Conservation (phyloP, 2,888 invertebrate genomes). For the Ephialtes manifestator region DNA sequence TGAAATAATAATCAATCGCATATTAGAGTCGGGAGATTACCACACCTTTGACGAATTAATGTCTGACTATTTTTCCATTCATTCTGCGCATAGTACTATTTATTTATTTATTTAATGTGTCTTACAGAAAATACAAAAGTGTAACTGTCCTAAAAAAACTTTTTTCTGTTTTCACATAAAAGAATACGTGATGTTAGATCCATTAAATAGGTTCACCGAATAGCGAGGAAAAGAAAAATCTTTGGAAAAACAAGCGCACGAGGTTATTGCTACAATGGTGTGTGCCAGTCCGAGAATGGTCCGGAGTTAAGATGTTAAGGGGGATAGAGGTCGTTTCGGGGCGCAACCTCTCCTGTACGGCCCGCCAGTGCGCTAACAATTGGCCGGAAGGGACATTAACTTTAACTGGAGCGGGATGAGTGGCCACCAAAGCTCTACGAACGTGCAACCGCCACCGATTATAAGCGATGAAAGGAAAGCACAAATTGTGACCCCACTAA, state of each 20-base stretch:
- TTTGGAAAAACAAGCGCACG: background rate
- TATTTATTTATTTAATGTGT: too few relatives aligned
- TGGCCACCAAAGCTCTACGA: slow-evolving; percentile 35
- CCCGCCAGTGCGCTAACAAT: slow-evolving; percentile 55
- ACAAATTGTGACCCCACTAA: slow-evolving; percentile 18
- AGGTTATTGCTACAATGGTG: slow-evolving; percentile 6
- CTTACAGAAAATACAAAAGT: too few relatives aligned
- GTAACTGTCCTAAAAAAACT: too few relatives aligned
- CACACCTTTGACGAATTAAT: too few relatives aligned
- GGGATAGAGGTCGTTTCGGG: slow-evolving; percentile 10
- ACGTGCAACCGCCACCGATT: slow-evolving; percentile 16
- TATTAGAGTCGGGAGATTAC: too few relatives aligned
- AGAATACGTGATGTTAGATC: background rate
- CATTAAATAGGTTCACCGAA: background rate
- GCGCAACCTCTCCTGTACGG: slow-evolving; percentile 42
- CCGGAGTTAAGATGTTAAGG: slow-evolving; percentile 28
- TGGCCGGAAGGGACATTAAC: slow-evolving; percentile 63
- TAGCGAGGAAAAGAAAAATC: slow-evolving; percentile 1
- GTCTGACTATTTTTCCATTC: too few relatives aligned
- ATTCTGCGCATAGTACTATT: too few relatives aligned
- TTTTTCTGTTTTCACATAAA: too few relatives aligned
- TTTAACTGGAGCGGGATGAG: slow-evolving; percentile 59
- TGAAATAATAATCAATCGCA: too few relatives aligned
- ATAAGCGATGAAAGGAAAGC: slow-evolving; percentile 35
- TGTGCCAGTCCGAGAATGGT: slow-evolving; percentile 51